Base-by-base conservation (phyloP, 2,888 invertebrate genomes). In the Tenthredo livida region DNA sequence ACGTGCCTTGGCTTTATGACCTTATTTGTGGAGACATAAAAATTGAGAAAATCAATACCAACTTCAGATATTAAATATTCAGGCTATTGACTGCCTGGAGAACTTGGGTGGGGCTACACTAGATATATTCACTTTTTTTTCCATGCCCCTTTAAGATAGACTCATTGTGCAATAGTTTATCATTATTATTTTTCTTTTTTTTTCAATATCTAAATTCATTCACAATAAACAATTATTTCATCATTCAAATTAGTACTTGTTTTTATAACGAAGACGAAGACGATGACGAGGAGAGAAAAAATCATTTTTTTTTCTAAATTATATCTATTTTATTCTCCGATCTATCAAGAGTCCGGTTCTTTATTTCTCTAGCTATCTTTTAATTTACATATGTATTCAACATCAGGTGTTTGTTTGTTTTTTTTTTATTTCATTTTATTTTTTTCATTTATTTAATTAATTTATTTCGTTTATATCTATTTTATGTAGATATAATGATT, bases 41-140 rank as follows among this genome's bases (percentile, higher is more conserved):
- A 93, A 92, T 93, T 90, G 91, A 90, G 92, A 93, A 93, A 93
- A 93, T 93, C 93, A 93, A 93, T 93, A 93, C 91, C 89, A 92
- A 93, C 92, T 92, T 91, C 92, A 91, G 91, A 90, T 91, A 92
- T 93, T 93, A 93, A 93, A 93, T 92, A 93, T 93, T 93, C 92
- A 92, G 91, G 89, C 92, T 91, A 92, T 91, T 90, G 92, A 92
- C 91, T 92, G 89, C 89, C 89, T 87, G 88, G 88, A 89, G 88
- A 89, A 88, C 84, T 65, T 87, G 91, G 92, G 91, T 89, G 91
- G 91, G 91, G 92, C 86, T 87, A 84, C 77, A n/a, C 25, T 54
- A 73, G 72, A 83, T 83, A 83, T 83, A 83, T 83, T 83, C 67
- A 43, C 75, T 78, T 67, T 77, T 77, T 33, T 43, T 15, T 15